Percentiles rank a stretch among this genome's conserved stretches.
These are phyloP conservation scores for Aphelocoma californica DNA, from an alignment of 2,797 vertebrate genomes.

Conservation along the genomic window DNA sequence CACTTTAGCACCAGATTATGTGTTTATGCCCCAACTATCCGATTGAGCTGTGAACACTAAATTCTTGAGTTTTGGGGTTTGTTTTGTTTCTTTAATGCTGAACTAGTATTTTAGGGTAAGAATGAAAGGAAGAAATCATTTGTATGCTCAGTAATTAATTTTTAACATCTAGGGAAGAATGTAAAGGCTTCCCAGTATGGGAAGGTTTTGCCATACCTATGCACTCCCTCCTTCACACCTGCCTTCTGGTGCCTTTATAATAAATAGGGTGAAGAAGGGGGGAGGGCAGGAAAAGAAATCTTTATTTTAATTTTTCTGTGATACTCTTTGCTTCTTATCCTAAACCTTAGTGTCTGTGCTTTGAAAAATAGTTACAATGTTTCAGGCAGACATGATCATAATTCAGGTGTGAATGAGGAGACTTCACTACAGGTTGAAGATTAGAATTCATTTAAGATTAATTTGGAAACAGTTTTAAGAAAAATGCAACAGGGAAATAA, in stretches of 20 bases:
- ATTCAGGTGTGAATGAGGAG: neutral
- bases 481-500: neutral
- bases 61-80: neutral
- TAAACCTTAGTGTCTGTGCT: neutral
- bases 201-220: neutral
- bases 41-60: neutral
- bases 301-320: neutral
- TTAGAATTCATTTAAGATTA: neutral
- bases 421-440: neutral
- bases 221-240: neutral
- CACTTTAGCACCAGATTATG: neutral
- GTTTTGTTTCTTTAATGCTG: neutral
- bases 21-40: neutral
- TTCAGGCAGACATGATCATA: neutral
- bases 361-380: neutral
- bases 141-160: neutral
- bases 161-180: neutral
- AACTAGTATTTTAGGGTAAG: neutral
- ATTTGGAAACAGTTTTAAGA: neutral
- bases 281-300: neutral
- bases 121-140: neutral
- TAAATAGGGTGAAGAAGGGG: neutral
- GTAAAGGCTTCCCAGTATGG: neutral
- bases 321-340: neutral
- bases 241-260: neutral